A percentile compares a stretch with the other conserved stretches of the same genome.
Evolutionary conservation across 2,888 invertebrate genomes (phyloP).

Genomic region (Apamea sordens): DNA sequence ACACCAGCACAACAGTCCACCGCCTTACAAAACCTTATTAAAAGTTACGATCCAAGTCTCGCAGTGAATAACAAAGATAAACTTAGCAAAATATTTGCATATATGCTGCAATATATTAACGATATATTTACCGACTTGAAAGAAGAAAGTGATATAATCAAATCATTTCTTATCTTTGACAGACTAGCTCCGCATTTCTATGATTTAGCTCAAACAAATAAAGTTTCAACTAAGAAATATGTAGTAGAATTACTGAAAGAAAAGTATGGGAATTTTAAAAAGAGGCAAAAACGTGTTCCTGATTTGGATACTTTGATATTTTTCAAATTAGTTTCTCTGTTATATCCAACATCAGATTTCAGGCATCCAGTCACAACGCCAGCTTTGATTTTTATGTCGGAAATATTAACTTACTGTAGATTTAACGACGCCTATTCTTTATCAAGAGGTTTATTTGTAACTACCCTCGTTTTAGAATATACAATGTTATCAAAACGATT

Average conservation of each 20-base stretch:
- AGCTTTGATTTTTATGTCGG: slow-evolving; percentile 94
- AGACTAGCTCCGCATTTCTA: slow-evolving; percentile 90
- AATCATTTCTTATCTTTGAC: slow-evolving; percentile 91
- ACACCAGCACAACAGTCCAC: slow-evolving; percentile 92
- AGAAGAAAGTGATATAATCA: slow-evolving; percentile 83
- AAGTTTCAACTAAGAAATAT: slow-evolving; percentile 92
- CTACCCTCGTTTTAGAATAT: slow-evolving; percentile 94
- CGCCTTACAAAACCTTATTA: slow-evolving; percentile 95
- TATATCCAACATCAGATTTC: slow-evolving; percentile 98
- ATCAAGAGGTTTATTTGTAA: slow-evolving; percentile 94
- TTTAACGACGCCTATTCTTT: slow-evolving; percentile 92
- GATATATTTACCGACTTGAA: slow-evolving; percentile 89
- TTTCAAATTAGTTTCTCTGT: slow-evolving; percentile 94
- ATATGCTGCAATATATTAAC: slow-evolving; percentile 94
- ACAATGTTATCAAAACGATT: slow-evolving; percentile 94
- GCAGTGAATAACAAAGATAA: slow-evolving; percentile 94
- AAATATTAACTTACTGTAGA: slow-evolving; percentile 92
- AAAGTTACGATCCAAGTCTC: slow-evolving; percentile 96
- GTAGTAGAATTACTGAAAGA: slow-evolving; percentile 93
- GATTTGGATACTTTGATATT: slow-evolving; percentile 93
- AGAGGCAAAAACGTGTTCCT: slow-evolving; percentile 91
- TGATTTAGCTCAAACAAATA: slow-evolving; percentile 93
- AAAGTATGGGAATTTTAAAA: slow-evolving; percentile 92
- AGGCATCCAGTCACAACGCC: slow-evolving; percentile 97
- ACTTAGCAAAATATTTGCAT: slow-evolving; percentile 93